Conservation (phyloP, 2,113 vertebrate species). For the Casuarius casuarius region DNA sequence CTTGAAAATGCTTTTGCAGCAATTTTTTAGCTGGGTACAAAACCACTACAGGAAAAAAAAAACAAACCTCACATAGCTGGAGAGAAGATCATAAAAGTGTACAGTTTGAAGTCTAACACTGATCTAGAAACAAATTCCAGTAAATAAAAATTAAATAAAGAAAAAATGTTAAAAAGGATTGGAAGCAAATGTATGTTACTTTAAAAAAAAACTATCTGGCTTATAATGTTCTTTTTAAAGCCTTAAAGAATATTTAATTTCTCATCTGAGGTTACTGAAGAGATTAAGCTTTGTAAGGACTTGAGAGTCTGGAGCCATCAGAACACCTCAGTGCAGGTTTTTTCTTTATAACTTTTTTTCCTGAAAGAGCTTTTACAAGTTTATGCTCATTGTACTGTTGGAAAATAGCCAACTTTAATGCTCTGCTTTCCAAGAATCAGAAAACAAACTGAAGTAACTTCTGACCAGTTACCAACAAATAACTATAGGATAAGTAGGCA, state of each 20-base stretch:
- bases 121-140: not conserved
- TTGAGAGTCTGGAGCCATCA: not conserved
- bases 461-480: not conserved
- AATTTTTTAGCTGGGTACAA: not conserved
- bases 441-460: not conserved
- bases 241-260: not conserved
- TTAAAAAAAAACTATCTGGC: not conserved
- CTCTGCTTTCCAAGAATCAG: not conserved
- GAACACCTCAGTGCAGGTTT: not conserved
- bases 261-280: not conserved
- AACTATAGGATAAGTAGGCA: not conserved
- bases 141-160: not conserved
- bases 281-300: not conserved
- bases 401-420: not conserved
- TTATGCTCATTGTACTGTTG: not conserved
- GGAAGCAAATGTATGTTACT: not conserved
- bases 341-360: not conserved
- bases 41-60: not conserved
- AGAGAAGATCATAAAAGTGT: not conserved
- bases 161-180: not conserved
- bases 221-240: not conserved
- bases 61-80: not conserved
- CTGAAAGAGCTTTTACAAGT: not conserved
- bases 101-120: not conserved
- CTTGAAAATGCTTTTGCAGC: not conserved